phyloP scores from a whole-genome alignment of 2,113 vertebrate species.

The Nannospalax galili region DNA sequence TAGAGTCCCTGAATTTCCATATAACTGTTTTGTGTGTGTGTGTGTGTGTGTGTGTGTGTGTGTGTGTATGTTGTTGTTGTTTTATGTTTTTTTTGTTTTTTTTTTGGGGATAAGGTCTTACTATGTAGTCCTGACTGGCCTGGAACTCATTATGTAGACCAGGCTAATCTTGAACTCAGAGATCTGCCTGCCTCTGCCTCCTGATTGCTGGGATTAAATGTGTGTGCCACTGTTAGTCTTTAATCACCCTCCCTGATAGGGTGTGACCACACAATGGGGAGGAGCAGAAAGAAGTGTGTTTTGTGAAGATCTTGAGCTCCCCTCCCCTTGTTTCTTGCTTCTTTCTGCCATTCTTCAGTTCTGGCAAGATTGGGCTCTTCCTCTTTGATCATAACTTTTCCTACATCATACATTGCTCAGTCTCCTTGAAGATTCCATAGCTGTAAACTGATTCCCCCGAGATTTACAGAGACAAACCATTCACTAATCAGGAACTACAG shows the following conservation, averaged over 20 bases:
- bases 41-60: too few relatives aligned
- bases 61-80: too few relatives aligned
- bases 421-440: not conserved
- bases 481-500: not conserved
- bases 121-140: too few relatives aligned
- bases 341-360: not conserved
- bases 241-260: not conserved
- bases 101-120: too few relatives aligned
- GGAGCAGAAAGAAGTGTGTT: accelerated
- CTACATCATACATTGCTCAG: not conserved
- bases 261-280: too few relatives aligned
- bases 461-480: not conserved
- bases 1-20: not conserved
- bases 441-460: not conserved
- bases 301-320: too few relatives aligned
- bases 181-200: too few relatives aligned
- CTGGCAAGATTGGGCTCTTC: not conserved
- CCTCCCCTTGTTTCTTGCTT: not conserved
- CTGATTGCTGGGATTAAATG: too few relatives aligned
- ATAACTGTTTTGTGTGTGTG: too few relatives aligned
- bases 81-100: too few relatives aligned
- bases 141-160: too few relatives aligned
- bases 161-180: too few relatives aligned
- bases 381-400: not conserved
- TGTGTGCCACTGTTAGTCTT: not conserved